Percentiles rank a stretch among this genome's conserved stretches.
phyloP scores from a whole-genome alignment of 1,140 invertebrate species.

The Danaus plexippus region DNA sequence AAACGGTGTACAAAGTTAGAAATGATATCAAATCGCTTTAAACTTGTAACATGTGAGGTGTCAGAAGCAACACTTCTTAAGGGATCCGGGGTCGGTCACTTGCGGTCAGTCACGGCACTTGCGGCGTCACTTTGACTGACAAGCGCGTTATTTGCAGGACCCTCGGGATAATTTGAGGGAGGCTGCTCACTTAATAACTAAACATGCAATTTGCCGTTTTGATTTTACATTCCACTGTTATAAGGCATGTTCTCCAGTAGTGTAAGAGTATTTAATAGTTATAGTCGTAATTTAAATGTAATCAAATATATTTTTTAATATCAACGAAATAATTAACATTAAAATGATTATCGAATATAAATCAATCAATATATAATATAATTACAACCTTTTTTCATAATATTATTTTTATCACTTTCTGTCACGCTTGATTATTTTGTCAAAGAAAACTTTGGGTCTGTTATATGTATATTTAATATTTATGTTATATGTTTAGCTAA shows the following conservation, averaged over 20 bases:
- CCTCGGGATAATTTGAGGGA: constrained; percentile 12
- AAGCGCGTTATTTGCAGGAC: constrained; percentile 22
- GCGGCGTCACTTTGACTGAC: constrained; percentile 46
- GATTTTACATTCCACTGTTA: too few species aligned
- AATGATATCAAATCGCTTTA: constrained; percentile 10
- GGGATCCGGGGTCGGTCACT: constrained; percentile 28
- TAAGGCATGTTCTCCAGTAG: not conserved
- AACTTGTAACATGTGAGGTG: constrained; percentile 27
- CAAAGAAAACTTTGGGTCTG: not conserved
- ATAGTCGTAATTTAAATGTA: too few species aligned
- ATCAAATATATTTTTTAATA: too few species aligned
- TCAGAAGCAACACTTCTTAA: constrained; percentile 42
- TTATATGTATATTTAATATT: too few species aligned
- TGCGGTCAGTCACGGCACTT: constrained; percentile 36
- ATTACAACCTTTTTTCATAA: constrained; percentile 10
- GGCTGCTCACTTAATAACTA: too few species aligned
- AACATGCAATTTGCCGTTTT: too few species aligned
- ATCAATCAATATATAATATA: not conserved
- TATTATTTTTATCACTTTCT: constrained; percentile 6
- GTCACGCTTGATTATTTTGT: not conserved
- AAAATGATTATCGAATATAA: too few species aligned
- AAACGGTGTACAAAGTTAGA: not conserved
- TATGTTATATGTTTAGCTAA: too few species aligned
- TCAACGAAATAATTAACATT: too few species aligned
- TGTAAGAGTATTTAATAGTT: not conserved